A percentile compares a stretch with the other conserved stretches of the same genome.
Conservation (phyloP, 2,888 invertebrate genomes). For the Leptopterna dolabrata region DNA sequence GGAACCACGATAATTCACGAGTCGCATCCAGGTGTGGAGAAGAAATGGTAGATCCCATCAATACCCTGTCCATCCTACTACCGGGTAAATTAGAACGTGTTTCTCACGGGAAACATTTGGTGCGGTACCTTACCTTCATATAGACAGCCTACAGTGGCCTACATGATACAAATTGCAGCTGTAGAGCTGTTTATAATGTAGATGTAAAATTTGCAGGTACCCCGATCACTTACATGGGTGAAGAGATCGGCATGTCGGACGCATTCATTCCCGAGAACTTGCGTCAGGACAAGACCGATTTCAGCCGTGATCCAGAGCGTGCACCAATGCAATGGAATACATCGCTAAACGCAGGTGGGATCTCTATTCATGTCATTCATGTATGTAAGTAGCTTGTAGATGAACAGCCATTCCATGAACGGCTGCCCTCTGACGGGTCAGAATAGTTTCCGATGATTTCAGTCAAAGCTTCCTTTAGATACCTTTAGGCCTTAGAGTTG, state of each 20-base stretch:
- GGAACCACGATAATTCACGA: conserved; percentile 77
- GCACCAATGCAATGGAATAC: conserved; percentile 77
- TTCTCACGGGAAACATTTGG: not conserved
- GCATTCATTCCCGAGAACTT: not conserved
- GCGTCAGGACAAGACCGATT: not conserved
- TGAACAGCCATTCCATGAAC: no score
- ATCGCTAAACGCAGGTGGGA: conserved; percentile 71
- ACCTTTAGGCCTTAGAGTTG: no score
- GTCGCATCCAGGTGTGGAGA: conserved; percentile 71
- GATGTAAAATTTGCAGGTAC: conserved; percentile 69
- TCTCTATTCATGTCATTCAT: conserved; percentile 63
- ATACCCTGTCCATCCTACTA: conserved; percentile 76
- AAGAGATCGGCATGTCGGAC: conserved; percentile 85
- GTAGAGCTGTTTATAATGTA: not conserved
- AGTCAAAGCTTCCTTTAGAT: no score
- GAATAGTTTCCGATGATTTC: no score
- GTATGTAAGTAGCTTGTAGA: no score
- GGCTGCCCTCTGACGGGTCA: no score
- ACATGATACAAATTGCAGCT: not conserved
- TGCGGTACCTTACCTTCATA: no score
- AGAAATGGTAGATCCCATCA: conserved; percentile 76
- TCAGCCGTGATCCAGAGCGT: conserved; percentile 73
- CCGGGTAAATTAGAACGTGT: conserved; percentile 68
- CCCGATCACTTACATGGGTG: conserved; percentile 84
- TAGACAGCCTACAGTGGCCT: no score